Conservation (phyloP, 2,113 vertebrate genomes). For the Mormyrus lacerda region DNA sequence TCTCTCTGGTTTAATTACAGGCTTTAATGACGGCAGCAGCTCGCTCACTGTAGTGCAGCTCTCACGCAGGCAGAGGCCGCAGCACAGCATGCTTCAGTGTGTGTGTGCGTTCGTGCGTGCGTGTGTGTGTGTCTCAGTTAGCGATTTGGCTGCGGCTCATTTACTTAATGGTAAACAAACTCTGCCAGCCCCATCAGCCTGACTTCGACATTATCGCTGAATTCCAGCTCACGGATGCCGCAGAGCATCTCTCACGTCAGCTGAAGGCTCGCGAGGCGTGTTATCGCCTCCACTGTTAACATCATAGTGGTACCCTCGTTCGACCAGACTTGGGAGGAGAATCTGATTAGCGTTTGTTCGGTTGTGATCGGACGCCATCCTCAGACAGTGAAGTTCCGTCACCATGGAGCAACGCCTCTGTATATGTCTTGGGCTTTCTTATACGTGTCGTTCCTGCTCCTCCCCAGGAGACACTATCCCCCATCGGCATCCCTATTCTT, state of each 20-base stretch:
- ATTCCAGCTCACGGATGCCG: not conserved
- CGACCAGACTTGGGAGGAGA: not conserved
- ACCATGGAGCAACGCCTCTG: not conserved
- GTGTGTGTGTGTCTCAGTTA: not conserved
- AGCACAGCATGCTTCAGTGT: not conserved
- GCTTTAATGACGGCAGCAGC: not conserved
- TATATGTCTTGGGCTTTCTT: not conserved
- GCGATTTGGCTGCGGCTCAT: not conserved
- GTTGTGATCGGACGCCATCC: not conserved
- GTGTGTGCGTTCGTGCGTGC: not conserved
- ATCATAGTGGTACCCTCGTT: not conserved
- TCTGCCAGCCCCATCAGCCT: not conserved
- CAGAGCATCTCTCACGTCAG: not conserved
- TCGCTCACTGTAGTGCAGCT: not conserved
- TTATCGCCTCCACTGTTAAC: not conserved
- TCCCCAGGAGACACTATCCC: not conserved
- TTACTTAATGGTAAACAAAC: slow-evolving; percentile 2
- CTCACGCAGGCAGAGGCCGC: not conserved
- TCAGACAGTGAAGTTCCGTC: not conserved
- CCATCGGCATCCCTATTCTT: not conserved
- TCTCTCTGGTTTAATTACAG: slow-evolving; percentile 5
- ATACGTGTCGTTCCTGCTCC: not conserved
- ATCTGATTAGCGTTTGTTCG: not conserved
- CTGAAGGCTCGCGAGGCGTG: not conserved
- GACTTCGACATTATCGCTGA: not conserved